Conservation (phyloP, 23 tunicate genomes). For the Trididemnum nubilum region DNA sequence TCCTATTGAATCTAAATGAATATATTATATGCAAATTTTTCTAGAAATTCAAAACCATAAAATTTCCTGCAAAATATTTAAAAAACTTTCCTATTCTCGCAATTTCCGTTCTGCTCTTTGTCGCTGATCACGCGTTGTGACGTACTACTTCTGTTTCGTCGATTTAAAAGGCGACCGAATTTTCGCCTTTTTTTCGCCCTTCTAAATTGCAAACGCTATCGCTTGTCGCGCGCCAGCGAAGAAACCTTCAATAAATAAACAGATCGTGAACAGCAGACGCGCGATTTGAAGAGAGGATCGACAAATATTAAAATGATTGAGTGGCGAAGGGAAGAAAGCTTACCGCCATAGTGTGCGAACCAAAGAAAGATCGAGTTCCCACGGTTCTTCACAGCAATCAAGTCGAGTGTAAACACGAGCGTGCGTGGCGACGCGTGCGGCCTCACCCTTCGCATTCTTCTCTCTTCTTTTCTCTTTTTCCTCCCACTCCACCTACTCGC, state of each 20-base stretch:
- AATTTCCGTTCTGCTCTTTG: too few species aligned
- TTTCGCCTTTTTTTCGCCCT: constrained; percentile 29
- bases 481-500: neutral
- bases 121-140: too few species aligned
- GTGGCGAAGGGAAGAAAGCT: constrained; percentile 40
- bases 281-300: constrained; percentile 21
- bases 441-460: constrained; percentile 43
- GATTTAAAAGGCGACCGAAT: too few species aligned
- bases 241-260: constrained; percentile 32
- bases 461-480: constrained; percentile 14
- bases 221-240: constrained; percentile 22
- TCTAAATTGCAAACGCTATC: neutral
- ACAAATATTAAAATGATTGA: neutral
- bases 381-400: constrained; percentile 92
- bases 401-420: constrained; percentile 94
- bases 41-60: too few species aligned
- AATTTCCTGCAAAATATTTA: too few species aligned
- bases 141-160: too few species aligned
- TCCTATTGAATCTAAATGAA: too few species aligned
- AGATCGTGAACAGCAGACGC: constrained; percentile 26
- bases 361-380: constrained; percentile 59
- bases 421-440: constrained; percentile 90
- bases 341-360: constrained; percentile 67
- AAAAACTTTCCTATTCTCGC: too few species aligned
- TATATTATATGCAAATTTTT: too few species aligned